Evolutionary conservation across 2,797 vertebrate species (phyloP), one percentile per base, ranked within the genome.

Genomic region (Pseudomugil gertrudae): DNA sequence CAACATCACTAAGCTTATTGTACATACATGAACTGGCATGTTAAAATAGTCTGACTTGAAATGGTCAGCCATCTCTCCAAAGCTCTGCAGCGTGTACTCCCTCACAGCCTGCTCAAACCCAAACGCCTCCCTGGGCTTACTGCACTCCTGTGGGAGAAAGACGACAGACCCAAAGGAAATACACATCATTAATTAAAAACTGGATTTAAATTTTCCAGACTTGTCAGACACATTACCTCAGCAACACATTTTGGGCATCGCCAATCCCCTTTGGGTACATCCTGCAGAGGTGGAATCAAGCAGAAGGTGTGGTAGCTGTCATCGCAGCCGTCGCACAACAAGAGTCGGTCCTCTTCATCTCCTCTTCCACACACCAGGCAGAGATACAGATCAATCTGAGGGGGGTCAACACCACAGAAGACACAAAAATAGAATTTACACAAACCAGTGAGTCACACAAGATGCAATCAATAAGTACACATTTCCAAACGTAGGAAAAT

Each of bases 31-130:
- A 69, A 99, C 98, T 0, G 98, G 98, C 97, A 99, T 99, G 94
- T 98, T 99, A 92, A 99, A 99, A 86, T 99, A 99, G 92, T 99
- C 98, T 0, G 98, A 98, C 83, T 99, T 99, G 92, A 99, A 99
- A 89, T 96, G 96, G 92, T 99, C 98, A 5, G 98, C 98, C 98
- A 99, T 99, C 90, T 99, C 98, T 54, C 98, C 98, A 38, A 99
- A 99, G 90, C 95, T 96, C 92, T 99, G 98, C 47, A 99, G 95
- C 6, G 94, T 95, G 81, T 99, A 99, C 75, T 98, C 97, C 80
- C 96, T 95, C 83, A 97, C 94, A 4, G 96, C 98, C 89, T 99
- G 98, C 81, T 99, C 98, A 48, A 99, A 99, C 58, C 98, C 98
- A 78, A 99, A 99, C 0, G 98, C 98, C 85, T 99, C 98, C 33